phyloP scores from a whole-genome alignment of 2,888 invertebrate species.

The Atethmia centrago region DNA sequence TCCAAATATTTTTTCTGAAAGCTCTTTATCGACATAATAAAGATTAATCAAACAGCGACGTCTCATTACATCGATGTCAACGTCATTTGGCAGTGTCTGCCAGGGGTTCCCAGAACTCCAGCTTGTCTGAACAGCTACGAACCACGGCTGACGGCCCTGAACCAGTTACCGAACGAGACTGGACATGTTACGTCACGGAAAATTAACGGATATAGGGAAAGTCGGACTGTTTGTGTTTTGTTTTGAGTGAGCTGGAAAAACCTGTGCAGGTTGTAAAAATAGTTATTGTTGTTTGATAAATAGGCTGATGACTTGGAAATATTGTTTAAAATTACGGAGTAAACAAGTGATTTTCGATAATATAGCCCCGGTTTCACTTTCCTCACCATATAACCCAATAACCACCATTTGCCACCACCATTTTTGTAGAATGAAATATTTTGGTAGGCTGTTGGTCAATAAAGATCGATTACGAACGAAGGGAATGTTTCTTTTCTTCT shows the following conservation, averaged over 20 bases:
- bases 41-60: constrained; percentile 34
- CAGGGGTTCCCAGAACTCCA: constrained; percentile 75
- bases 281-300: constrained; percentile 25
- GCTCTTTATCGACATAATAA: constrained; percentile 8
- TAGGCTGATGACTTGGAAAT: background rate
- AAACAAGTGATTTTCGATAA: constrained; percentile 11
- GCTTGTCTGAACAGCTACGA: constrained; percentile 70
- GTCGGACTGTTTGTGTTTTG: constrained; percentile 51
- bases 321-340: background rate
- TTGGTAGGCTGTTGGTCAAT: too few relatives aligned
- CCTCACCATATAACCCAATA: background rate
- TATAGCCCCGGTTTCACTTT: background rate
- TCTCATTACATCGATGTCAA: constrained; percentile 58
- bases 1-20: background rate
- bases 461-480: background rate
- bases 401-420: background rate
- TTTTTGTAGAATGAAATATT: background rate
- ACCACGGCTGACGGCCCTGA: constrained; percentile 79
- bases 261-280: constrained; percentile 27
- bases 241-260: constrained; percentile 26
- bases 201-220: constrained; percentile 61
- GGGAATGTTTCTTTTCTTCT: background rate
- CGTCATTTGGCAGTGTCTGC: constrained; percentile 63
- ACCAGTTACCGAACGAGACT: constrained; percentile 82
- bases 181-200: constrained; percentile 75